Conservation (phyloP, 35 echinoderm and acorn worm species). For the Strongylocentrotus purpuratus region DNA sequence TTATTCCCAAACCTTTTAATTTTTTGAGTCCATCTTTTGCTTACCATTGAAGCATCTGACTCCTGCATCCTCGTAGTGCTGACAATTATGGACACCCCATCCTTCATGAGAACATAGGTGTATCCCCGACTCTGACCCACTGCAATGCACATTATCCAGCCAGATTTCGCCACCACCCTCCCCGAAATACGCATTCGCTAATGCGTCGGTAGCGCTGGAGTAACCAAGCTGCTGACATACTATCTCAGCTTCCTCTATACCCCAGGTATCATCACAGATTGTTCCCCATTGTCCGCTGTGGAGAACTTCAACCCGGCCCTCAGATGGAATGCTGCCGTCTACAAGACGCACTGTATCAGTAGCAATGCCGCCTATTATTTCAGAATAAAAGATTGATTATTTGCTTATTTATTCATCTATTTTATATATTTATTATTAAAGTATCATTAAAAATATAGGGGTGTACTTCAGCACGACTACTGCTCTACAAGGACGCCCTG, state of each 20-base stretch:
- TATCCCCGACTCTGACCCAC: background rate
- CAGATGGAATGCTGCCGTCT: background rate
- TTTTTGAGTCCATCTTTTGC: background rate
- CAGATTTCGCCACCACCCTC: background rate
- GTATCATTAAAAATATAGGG: too few relatives aligned
- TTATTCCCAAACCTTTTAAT: too few relatives aligned
- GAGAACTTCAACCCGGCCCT: background rate
- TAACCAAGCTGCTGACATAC: background rate
- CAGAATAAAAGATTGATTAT: background rate
- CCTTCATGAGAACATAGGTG: background rate
- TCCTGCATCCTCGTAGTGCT: background rate
- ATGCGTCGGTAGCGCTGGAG: background rate
- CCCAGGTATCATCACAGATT: background rate
- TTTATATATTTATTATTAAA: too few relatives aligned
- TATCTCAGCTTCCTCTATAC: background rate
- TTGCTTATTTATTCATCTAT: too few relatives aligned
- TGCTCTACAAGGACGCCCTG: too few relatives aligned
- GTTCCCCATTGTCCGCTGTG: background rate
- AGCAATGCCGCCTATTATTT: background rate
- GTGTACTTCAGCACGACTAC: too few relatives aligned
- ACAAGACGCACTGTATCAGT: background rate
- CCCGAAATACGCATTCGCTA: background rate
- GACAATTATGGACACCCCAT: background rate
- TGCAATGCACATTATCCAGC: background rate
- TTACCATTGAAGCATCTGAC: background rate